phyloP scores from a whole-genome alignment of 1,140 invertebrate species.

The Diplogasteroides magnus region DNA sequence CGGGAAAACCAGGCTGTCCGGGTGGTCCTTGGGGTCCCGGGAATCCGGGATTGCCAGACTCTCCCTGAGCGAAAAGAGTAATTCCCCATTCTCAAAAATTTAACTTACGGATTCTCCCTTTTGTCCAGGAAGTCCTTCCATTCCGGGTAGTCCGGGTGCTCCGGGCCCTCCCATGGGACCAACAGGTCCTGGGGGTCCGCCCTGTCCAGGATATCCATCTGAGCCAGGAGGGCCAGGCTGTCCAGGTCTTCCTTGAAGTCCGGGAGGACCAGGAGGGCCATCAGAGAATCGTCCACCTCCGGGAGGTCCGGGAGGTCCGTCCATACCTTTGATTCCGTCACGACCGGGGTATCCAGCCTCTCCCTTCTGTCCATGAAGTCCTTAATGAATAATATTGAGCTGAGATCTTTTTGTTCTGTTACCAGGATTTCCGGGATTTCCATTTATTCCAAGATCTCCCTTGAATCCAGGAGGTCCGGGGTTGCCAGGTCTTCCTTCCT shows the following conservation, averaged over 20 bases:
- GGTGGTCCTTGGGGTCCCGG: conserved; percentile 38
- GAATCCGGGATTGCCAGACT: conserved; percentile 41
- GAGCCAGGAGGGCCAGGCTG: conserved; percentile 39
- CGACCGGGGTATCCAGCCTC: conserved; percentile 45
- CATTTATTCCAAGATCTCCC: conserved; percentile 52
- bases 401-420: conserved; percentile 5
- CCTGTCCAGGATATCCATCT: conserved; percentile 42
- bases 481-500: conserved; percentile 50
- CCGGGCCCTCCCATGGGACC: conserved; percentile 42
- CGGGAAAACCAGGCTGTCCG: conserved; percentile 38
- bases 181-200: conserved; percentile 46
- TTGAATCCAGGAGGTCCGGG: conserved; percentile 52
- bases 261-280: conserved; percentile 51
- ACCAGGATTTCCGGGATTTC: conserved; percentile 49
- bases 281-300: conserved; percentile 52
- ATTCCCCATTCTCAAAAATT: neutral
- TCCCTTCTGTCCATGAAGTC: conserved; percentile 32
- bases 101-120: conserved; percentile 6
- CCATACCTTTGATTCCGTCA: conserved; percentile 40
- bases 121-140: conserved; percentile 37
- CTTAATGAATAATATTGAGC: neutral
- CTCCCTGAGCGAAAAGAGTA: conserved; percentile 29
- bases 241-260: conserved; percentile 44
- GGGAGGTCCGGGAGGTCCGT: conserved; percentile 51
- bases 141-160: conserved; percentile 33